These are phyloP conservation scores for Dipodomys stephensi DNA, from an alignment of 2,113 vertebrate species.

Conservation along the genomic window DNA sequence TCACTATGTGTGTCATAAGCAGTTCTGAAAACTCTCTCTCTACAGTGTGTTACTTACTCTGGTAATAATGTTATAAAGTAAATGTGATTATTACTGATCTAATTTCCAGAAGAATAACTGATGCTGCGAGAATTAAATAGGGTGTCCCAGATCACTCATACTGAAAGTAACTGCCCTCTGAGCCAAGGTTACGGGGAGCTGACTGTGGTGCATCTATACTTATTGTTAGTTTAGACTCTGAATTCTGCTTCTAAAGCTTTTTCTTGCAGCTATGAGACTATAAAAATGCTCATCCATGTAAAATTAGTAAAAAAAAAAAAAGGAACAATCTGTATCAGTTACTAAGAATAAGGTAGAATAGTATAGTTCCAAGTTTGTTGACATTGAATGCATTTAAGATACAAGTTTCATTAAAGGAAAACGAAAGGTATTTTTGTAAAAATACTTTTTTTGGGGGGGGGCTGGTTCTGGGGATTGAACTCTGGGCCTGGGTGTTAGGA, in stretches of 20 bases:
- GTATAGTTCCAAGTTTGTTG: not conserved
- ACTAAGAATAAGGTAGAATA: conserved; percentile 18
- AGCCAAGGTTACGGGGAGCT: not conserved
- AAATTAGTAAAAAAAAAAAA: conserved; percentile 11
- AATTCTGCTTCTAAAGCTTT: not conserved
- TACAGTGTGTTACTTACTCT: conserved; percentile 2
- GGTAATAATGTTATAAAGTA: not conserved
- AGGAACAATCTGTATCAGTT: not conserved
- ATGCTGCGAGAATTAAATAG: not conserved
- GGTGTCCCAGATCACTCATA: not conserved
- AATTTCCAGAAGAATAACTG: not conserved
- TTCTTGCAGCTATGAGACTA: not conserved
- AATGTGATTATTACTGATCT: not conserved
- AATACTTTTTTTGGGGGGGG: not conserved
- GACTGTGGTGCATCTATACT: not conserved
- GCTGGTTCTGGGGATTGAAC: too few relatives aligned
- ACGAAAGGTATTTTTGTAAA: not conserved
- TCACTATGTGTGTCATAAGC: not conserved
- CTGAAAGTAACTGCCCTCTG: not conserved
- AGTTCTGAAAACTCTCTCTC: not conserved
- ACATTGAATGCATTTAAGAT: not conserved
- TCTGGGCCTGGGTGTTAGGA: too few relatives aligned
- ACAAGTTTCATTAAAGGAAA: conserved; percentile 25
- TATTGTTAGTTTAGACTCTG: not conserved
- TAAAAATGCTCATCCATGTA: conserved; percentile 14